Conservation (phyloP, 2,797 vertebrate genomes). For the Notamacropus eugenii region DNA sequence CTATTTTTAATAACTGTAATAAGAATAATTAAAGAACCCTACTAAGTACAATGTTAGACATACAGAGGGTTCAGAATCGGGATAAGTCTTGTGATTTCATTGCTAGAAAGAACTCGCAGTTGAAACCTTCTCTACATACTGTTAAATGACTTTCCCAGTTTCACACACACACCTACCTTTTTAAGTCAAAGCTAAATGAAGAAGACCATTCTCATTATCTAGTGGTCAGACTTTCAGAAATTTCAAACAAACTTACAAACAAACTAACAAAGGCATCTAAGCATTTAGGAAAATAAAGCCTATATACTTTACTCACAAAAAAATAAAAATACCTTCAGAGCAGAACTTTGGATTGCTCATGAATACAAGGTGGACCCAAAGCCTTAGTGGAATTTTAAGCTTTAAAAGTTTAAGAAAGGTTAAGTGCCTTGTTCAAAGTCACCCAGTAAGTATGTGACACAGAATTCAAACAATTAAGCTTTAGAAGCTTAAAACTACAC, state of each 20-base stretch:
- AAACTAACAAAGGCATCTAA: slow-evolving; percentile 3
- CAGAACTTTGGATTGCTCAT: not conserved
- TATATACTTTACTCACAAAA: slow-evolving; percentile 4
- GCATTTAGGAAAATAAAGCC: not conserved
- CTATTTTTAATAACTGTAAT: not conserved
- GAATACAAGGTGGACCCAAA: not conserved
- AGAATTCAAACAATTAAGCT: not conserved
- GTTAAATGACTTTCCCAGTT: not conserved
- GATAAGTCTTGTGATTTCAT: not conserved
- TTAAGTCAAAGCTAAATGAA: slow-evolving; percentile 39
- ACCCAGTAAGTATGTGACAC: not conserved
- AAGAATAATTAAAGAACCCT: not conserved
- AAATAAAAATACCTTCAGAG: not conserved
- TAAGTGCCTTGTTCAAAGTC: not conserved
- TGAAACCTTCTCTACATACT: not conserved
- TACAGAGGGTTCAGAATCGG: not conserved
- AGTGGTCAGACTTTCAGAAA: slow-evolving; percentile 17
- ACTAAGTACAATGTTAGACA: not conserved
- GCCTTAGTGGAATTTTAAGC: not conserved
- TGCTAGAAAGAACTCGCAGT: not conserved
- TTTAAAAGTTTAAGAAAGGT: not conserved
- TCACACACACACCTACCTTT: not conserved
- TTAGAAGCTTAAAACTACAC: not conserved
- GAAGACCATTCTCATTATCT: not conserved
- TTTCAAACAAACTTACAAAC: slow-evolving; percentile 24